A percentile compares a stretch with the other conserved stretches of the same genome.
Conservation (phyloP, 2,888 invertebrate species). For the Rhingia rostrata region DNA sequence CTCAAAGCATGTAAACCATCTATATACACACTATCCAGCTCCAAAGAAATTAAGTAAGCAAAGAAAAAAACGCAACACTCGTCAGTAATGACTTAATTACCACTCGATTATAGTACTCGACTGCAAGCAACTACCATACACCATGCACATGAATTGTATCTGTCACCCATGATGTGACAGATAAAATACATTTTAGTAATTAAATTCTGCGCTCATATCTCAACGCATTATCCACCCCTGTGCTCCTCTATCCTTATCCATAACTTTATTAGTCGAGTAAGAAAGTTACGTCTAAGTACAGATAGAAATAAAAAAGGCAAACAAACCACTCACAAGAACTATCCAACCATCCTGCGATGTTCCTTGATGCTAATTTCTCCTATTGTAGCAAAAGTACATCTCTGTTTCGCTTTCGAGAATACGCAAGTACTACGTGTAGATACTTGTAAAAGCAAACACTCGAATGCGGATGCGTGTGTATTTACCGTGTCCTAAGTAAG, state of each 20-base stretch:
- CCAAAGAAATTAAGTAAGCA: too few species aligned
- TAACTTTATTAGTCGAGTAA: conserved; percentile 9
- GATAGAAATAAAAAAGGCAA: conserved; percentile 3
- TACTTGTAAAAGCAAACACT: conserved; percentile 14
- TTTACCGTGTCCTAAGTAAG: conserved; percentile 18
- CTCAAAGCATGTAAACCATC: too few species aligned
- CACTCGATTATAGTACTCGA: too few species aligned
- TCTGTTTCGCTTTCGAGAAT: neutral
- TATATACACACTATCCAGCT: too few species aligned
- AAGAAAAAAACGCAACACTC: too few species aligned
- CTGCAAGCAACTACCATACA: too few species aligned
- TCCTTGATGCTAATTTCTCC: conserved; percentile 34
- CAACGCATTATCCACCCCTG: neutral
- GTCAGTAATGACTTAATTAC: too few species aligned
- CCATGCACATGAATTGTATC: too few species aligned
- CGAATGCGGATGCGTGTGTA: conserved; percentile 8
- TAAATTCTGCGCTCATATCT: too few species aligned
- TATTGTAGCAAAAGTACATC: conserved; percentile 3
- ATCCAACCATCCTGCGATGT: neutral
- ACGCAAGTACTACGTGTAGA: neutral
- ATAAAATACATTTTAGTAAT: too few species aligned
- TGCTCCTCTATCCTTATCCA: conserved; percentile 1
- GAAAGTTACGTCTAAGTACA: conserved; percentile 19
- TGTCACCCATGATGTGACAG: too few species aligned
- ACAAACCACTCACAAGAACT: conserved; percentile 1